Conservation (phyloP, 2,888 invertebrate genomes). For the Drosophila anomalata region DNA sequence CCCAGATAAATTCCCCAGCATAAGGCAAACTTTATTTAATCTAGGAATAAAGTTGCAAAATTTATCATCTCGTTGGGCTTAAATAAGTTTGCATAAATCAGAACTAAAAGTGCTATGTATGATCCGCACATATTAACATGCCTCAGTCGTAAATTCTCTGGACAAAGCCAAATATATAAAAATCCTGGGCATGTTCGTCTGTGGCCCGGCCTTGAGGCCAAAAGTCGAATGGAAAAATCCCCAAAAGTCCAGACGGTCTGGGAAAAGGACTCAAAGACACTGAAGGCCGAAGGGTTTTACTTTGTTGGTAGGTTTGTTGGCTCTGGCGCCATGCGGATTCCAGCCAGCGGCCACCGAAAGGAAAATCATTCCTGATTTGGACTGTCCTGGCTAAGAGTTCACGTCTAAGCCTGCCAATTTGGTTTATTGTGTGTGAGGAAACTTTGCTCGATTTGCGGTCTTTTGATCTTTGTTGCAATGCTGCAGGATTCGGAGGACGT, state of each 20-base stretch:
- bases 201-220: conserved; percentile 44
- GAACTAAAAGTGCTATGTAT: conserved; percentile 44
- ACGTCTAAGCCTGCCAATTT: conserved; percentile 28
- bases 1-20: background rate
- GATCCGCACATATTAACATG: conserved; percentile 62
- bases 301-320: conserved; percentile 1
- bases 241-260: conserved; percentile 19
- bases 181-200: conserved; percentile 27
- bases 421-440: conserved; percentile 34
- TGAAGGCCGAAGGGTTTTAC: background rate
- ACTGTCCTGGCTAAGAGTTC: conserved; percentile 8
- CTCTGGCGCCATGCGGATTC: conserved; percentile 17
- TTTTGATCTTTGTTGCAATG: background rate
- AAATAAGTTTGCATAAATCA: conserved; percentile 63
- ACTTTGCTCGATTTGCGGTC: conserved; percentile 17
- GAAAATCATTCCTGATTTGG: conserved; percentile 36
- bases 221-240: conserved; percentile 57
- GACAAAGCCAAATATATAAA: conserved; percentile 33
- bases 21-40: conserved; percentile 23
- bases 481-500: background rate
- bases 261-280: background rate
- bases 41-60: conserved; percentile 29
- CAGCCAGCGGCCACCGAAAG: background rate
- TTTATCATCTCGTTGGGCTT: conserved; percentile 37
- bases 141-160: conserved; percentile 53